Percentiles rank a stretch among this genome's conserved stretches.
Evolutionary conservation across 2,797 vertebrate genomes (phyloP).

Genomic region (Crenichthys baileyi): DNA sequence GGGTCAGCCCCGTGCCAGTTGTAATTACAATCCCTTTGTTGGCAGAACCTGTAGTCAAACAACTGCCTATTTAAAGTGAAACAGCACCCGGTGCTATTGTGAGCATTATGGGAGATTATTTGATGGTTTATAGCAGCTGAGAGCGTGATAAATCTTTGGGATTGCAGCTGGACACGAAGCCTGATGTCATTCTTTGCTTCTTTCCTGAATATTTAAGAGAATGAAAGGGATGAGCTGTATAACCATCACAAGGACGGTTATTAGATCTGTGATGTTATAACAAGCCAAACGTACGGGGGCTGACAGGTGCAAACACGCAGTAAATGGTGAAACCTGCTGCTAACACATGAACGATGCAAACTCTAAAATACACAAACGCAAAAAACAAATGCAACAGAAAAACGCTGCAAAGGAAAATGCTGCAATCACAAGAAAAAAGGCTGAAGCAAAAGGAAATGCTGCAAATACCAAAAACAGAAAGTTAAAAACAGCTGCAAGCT

Average conservation of each 20-base stretch:
- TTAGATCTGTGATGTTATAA: slow-evolving; percentile 9
- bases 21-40: slow-evolving; percentile 62
- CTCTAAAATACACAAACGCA: no score
- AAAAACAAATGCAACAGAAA: no score
- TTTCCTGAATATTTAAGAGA: slow-evolving; percentile 38
- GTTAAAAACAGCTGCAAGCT: no score
- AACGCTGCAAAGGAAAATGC: no score
- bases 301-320: no score
- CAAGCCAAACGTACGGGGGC: no score
- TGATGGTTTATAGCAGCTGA: slow-evolving; percentile 37
- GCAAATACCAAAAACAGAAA: no score
- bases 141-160: slow-evolving; percentile 20
- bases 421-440: no score
- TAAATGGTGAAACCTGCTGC: no score
- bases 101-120: slow-evolving; percentile 37
- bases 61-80: slow-evolving; percentile 64
- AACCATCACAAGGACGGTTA: not conserved
- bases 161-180: slow-evolving; percentile 34
- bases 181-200: slow-evolving; percentile 18
- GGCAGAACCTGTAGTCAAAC: slow-evolving; percentile 50
- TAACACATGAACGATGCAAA: no score
- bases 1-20: slow-evolving; percentile 44
- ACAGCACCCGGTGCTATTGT: slow-evolving; percentile 48
- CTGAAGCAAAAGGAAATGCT: no score
- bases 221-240: slow-evolving; percentile 3